phyloP scores from a whole-genome alignment of 2,888 invertebrate genomes.

The Eurytoma californica region DNA sequence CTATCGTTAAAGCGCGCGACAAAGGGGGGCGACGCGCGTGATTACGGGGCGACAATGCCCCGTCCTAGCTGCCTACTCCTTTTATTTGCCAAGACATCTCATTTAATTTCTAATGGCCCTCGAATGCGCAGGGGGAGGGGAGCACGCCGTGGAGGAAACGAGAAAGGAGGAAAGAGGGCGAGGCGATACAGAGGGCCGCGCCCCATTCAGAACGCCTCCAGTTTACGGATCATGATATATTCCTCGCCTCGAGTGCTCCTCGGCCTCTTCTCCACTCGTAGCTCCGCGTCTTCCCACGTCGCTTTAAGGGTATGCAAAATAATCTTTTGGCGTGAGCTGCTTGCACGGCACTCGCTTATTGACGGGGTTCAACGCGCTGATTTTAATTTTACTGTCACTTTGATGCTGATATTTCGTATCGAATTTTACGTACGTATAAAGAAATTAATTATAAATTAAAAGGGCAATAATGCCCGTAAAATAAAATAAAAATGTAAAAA shows the following conservation, averaged over 20 bases:
- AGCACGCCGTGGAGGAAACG: constrained; percentile 15
- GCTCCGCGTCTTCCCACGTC: not conserved
- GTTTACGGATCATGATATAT: constrained; percentile 45
- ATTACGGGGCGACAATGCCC: constrained; percentile 49
- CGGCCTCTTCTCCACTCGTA: not conserved
- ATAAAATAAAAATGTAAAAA: not conserved
- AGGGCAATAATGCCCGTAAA: too few relatives aligned
- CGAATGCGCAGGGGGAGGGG: constrained; percentile 29
- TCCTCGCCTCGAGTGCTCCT: constrained; percentile 42
- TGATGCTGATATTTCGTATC: not conserved
- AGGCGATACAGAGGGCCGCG: constrained; percentile 35
- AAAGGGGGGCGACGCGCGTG: constrained; percentile 53
- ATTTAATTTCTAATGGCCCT: constrained; percentile 64
- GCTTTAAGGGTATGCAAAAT: constrained; percentile 29
- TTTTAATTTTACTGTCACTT: not conserved
- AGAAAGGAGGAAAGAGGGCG: constrained; percentile 15
- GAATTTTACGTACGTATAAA: not conserved
- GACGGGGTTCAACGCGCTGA: not conserved
- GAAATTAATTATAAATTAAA: not conserved
- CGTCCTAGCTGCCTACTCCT: constrained; percentile 45
- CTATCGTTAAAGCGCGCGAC: constrained; percentile 55
- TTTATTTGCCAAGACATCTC: constrained; percentile 59
- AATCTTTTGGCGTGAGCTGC: constrained; percentile 12
- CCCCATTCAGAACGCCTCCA: constrained; percentile 39
- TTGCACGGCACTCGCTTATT: not conserved